A percentile compares a stretch with the other conserved stretches of the same genome.
These are phyloP conservation scores for Empis stercorea DNA, from an alignment of 2,888 invertebrate species.

Conservation along the genomic window DNA sequence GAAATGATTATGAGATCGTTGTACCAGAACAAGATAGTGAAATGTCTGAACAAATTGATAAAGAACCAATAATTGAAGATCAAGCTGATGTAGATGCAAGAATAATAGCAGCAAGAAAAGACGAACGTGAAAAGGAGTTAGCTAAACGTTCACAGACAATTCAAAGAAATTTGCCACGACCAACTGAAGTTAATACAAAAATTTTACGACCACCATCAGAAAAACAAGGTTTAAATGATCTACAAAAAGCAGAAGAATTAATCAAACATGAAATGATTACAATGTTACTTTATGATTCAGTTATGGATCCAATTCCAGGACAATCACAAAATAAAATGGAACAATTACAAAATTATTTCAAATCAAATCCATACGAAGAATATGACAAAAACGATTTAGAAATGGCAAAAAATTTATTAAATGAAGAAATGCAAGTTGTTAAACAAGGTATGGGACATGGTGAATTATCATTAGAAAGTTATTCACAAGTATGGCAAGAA, in stretches of 20 bases:
- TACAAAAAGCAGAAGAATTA: conserved; percentile 91
- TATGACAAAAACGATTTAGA: conserved; percentile 54
- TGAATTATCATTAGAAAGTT: conserved; percentile 80
- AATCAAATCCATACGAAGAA: conserved; percentile 73
- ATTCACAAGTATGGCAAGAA: conserved; percentile 95
- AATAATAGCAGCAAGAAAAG: conserved; percentile 52
- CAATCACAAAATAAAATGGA: conserved; percentile 33
- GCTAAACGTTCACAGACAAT: conserved; percentile 73
- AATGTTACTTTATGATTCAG: conserved; percentile 83
- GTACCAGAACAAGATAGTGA: conserved; percentile 72
- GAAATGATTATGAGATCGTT: conserved; percentile 97
- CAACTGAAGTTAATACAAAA: conserved; percentile 70
- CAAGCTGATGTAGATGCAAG: conserved; percentile 75
- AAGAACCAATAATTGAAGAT: conserved; percentile 54
- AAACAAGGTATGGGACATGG: conserved; percentile 92
- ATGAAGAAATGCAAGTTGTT: conserved; percentile 78
- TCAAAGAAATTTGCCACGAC: conserved; percentile 73
- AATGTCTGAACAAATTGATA: conserved; percentile 31
- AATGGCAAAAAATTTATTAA: conserved; percentile 50
- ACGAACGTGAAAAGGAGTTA: conserved; percentile 44
- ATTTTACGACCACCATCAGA: conserved; percentile 65
- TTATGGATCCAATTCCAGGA: conserved; percentile 55
- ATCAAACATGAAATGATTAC: conserved; percentile 94
- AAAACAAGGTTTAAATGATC: conserved; percentile 65
- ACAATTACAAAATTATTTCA: conserved; percentile 68